phyloP scores from a whole-genome alignment of 1,140 invertebrate genomes.

The Ladona fulva region DNA sequence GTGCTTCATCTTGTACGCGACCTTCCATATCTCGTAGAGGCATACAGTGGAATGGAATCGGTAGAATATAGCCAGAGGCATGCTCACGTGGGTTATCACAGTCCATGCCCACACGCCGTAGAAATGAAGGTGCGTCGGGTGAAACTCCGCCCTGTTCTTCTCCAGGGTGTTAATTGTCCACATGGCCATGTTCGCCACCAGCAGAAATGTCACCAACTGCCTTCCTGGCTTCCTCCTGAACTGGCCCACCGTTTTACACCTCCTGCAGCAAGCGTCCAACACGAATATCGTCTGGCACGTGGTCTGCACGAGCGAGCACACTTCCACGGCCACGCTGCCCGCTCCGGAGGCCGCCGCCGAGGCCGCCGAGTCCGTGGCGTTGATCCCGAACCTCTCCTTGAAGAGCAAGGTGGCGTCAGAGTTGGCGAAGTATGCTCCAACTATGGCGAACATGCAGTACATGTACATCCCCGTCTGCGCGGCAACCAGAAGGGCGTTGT shows the following conservation, averaged over 20 bases:
- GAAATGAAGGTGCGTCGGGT: conserved; percentile 53
- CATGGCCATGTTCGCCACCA: conserved; percentile 46
- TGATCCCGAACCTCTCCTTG: too few relatives aligned
- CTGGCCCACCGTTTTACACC: conserved; percentile 30
- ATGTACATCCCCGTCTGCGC: conserved; percentile 59
- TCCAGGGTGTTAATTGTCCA: conserved; percentile 51
- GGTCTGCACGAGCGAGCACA: conserved; percentile 38
- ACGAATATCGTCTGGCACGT: conserved; percentile 50
- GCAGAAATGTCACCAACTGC: conserved; percentile 43
- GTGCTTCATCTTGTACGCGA: conserved; percentile 43
- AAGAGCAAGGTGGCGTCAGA: conserved; percentile 15
- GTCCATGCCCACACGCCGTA: conserved; percentile 63
- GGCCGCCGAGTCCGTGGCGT: too few relatives aligned
- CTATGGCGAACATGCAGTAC: conserved; percentile 58
- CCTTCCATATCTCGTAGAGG: conserved; percentile 55
- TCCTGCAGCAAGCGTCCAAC: conserved; percentile 43
- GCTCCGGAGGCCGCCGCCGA: not conserved
- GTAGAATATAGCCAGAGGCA: conserved; percentile 64
- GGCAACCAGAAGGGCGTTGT: conserved; percentile 56
- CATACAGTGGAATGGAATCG: conserved; percentile 57
- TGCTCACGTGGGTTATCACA: conserved; percentile 59
- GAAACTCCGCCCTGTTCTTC: conserved; percentile 51
- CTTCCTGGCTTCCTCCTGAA: conserved; percentile 36
- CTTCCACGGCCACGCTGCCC: conserved; percentile 39
- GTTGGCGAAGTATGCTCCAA: conserved; percentile 66